Evolutionary conservation across 2,888 invertebrate species (phyloP), one percentile per base, ranked within the genome.

Genomic region (Apamea crenata): DNA sequence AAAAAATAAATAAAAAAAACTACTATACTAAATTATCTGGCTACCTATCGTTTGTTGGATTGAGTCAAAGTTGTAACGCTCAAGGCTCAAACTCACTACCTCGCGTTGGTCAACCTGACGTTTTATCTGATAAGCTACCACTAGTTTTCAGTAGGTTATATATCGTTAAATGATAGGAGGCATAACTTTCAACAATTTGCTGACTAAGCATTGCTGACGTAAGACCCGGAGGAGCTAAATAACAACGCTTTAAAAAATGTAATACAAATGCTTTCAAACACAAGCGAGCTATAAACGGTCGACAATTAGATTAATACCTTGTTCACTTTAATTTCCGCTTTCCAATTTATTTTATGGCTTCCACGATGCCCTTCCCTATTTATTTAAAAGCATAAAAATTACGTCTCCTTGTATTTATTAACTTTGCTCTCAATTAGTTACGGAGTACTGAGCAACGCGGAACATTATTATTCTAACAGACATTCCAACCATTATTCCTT

Each of bases 311-410:
- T 88, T 79, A 86, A 81, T 88, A 80, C 86, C 80, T 80, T 78
- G 79, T 84, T 80, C 80, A 81, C 68, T 88, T 81, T 88, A 87
- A 86, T 88, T 88, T 88, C 82, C 84, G 78, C 68, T 76, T 73
- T 88, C 81, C 84, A 88, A 86, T 87, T 86, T 86, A 86, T 88
- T 84, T 88, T 86, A 87, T 86, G 79, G 87, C 71, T 79, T 82
- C 36, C 63, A 77, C 80, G 67, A 80, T 80, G 69, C 68, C 70
- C 70, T 78, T 72, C 75, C 32, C 79, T 87, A 87, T 87, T 85
- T 85, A 81, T 85, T 86, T 87, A 82, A 87, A 87, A 83, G 87
- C 86, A 77, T 85, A 83, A 87, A 87, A 77, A 87, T 69, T 78
- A 86, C 81, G 73, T 84, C 81, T 86, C 79, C 8, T 25, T 75